Evolutionary conservation across 2,888 invertebrate species (phyloP), one percentile per base, ranked within the genome.

Genomic region (Eudasyphora cyanicolor): DNA sequence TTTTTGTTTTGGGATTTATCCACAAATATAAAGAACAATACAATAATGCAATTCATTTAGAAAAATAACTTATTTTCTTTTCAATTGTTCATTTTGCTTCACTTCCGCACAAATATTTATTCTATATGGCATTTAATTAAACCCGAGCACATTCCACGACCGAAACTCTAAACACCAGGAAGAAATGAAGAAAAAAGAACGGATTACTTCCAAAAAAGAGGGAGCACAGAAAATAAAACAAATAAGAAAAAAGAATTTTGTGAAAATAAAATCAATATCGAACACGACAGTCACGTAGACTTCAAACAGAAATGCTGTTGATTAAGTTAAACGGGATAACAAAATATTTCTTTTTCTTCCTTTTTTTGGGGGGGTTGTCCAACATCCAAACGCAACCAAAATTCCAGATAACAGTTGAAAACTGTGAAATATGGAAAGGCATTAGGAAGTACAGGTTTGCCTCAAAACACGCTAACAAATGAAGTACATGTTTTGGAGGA

Each of bases 241-340:
- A 5, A 29, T 29, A 1, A 19, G 1, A 32, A 60, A 14, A 7
- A n/a, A 45, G n/a, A 45, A 45, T n/a, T 14, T 60, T 29, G 21
- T 10, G 60, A 32, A 67, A 79, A 82, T 79, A 74, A 76, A 83
- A 83, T 83, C 76, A 76, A 76, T 76, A 73, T 73, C 38, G 19
- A 14, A 42, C 14, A 29, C 27, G 38, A 38, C 67, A 79, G 82
- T 79, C 78, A 82, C 73, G 82, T 79, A 82, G 76, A 76, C 10
- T 76, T 60, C 69, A 17, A 21, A 17, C 42, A 12, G 24, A 76
- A 62, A 71, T 54, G 42, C 64, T 76, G 60, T 79, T 75, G 79
- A 64, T 75, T 35, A 64, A 45, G 54, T 64, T 82, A 45, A 70
- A 80, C 73, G 57, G 54, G 24, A 24, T 24, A 67, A 67, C 67